Base-by-base conservation (phyloP, 2,797 vertebrate species). In the Anisognathus igniventris region DNA sequence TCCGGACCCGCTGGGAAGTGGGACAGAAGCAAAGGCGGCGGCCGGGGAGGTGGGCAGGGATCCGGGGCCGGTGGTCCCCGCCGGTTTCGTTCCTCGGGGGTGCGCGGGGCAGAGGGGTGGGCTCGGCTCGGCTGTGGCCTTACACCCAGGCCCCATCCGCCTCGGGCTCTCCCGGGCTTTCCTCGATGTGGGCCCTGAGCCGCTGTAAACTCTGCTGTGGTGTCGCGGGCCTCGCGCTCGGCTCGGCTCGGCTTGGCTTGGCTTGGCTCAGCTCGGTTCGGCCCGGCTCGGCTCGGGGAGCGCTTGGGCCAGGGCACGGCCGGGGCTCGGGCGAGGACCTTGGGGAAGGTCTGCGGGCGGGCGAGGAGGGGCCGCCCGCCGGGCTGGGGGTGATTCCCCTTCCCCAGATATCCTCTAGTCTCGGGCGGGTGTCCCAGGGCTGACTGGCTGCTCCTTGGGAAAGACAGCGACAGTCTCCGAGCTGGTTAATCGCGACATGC, bases 21-120 rank as follows among this genome's bases (percentile, higher is more conserved):
- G 61, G 85, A 6, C 33, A 31, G 40, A 50, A n/a, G 74, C 17
- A 11, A 33, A 5, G 58, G 51, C 22, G 7, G 48, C 12, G 19
- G 66, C 4, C 0, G 10, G 42, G 12, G 24, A 4, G 15, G 14
- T 3, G 19, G 18, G 42, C 17, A 5, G 18, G 3, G 44, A 1
- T 2, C 14, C 0, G 62, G 30, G 25, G 0, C 1, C 2, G 12
- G 12, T 7, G 48, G 2, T 6, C 3, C 3, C 7, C 1, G 4
- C 10, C 5, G 6, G 23, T 6, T 4, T 18, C 7, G 3, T 24
- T 44, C 11, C 3, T 22, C 1, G 21, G 19, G 12, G 8, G 3
- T 14, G 64, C 6, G 56, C 19, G 24, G 47, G 31, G 33, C 18
- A 44, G 12, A 24, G 35, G 48, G 25, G 4, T 12, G 35, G 5